Evolutionary conservation across 2,797 vertebrate genomes (phyloP).

Genomic region (Menidia menidia): DNA sequence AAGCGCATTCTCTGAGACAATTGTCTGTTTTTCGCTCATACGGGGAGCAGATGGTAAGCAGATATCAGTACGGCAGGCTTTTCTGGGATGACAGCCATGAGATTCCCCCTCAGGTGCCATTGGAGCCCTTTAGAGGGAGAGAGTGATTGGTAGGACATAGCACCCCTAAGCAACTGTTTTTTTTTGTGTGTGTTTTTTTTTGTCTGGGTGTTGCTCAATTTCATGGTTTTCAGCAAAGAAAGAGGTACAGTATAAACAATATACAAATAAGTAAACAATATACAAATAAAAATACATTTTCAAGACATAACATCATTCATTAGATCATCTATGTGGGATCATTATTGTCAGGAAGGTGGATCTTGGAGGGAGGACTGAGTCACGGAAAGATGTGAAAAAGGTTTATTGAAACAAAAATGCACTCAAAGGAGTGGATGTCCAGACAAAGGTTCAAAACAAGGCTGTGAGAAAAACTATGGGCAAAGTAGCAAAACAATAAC

Average conservation of each 20-base stretch:
- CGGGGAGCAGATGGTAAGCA: constrained; percentile 87
- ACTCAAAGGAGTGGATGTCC: no score
- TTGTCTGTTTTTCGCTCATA: constrained; percentile 83
- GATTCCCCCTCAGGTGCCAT: constrained; percentile 87
- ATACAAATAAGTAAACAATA: background rate
- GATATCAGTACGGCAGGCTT: constrained; percentile 83
- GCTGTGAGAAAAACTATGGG: no score
- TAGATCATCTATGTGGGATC: background rate
- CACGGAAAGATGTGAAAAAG: no score
- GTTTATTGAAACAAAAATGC: no score
- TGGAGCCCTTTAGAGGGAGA: constrained; percentile 80
- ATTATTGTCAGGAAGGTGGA: background rate
- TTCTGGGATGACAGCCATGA: constrained; percentile 88
- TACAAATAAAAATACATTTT: constrained; percentile 2
- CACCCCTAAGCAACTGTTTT: constrained; percentile 79
- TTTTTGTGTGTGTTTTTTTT: constrained; percentile 67
- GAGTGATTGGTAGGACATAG: constrained; percentile 84
- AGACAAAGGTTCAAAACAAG: no score
- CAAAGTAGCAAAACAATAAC: no score
- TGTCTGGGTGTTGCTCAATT: constrained; percentile 53
- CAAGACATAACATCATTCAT: background rate
- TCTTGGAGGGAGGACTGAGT: no score
- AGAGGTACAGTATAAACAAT: constrained; percentile 21
- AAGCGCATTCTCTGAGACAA: constrained; percentile 78
- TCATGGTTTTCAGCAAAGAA: constrained; percentile 61